A percentile compares a stretch with the other conserved stretches of the same genome.
These are phyloP conservation scores for Dreissena polymorpha DNA, from an alignment of 1,140 invertebrate species.

Conservation along the genomic window DNA sequence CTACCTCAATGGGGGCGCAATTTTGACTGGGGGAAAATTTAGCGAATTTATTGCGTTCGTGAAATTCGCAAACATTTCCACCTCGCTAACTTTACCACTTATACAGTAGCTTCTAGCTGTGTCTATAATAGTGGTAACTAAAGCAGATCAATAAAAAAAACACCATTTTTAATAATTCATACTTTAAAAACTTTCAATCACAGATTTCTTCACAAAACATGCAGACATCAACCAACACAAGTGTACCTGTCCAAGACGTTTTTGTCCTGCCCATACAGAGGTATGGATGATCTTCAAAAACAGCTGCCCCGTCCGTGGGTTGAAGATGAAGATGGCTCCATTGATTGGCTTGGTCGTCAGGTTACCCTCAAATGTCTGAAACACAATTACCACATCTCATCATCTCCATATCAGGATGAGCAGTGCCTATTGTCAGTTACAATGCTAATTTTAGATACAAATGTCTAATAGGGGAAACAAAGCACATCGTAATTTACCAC, in stretches of 20 bases:
- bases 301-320: slow-evolving; percentile 99
- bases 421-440: neutral
- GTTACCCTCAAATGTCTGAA: slow-evolving; percentile 98
- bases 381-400: slow-evolving; percentile 30
- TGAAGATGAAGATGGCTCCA: slow-evolving; percentile 99
- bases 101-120: no score
- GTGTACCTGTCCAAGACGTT: slow-evolving; percentile 83
- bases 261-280: slow-evolving; percentile 98
- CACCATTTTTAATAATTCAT: no score
- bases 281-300: slow-evolving; percentile 99
- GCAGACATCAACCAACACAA: neutral
- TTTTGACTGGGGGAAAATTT: no score
- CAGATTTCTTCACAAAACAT: no score
- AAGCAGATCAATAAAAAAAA: no score
- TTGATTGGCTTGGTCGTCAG: slow-evolving; percentile 99
- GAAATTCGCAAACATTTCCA: no score
- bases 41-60: no score
- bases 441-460: neutral
- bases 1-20: no score
- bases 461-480: neutral
- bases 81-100: no score
- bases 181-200: no score
- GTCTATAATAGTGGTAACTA: no score
- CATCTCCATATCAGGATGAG: neutral
- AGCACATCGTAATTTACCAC: no score